Base-by-base conservation (phyloP, 2,797 vertebrate genomes). In the Ctenochaetus hawaiiensis region DNA sequence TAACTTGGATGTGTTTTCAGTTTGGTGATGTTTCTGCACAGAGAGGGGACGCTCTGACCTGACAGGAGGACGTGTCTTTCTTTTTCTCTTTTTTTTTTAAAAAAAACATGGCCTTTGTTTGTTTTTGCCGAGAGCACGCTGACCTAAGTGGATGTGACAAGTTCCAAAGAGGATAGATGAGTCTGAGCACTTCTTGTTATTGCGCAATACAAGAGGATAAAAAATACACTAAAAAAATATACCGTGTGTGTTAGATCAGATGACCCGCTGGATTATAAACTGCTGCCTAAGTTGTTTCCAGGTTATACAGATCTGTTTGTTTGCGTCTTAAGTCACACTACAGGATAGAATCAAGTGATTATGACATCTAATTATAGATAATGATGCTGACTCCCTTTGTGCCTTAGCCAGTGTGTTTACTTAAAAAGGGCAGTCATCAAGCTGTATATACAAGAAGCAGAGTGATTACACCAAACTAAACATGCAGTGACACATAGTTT, bases 71-170 rank as follows among this genome's bases (percentile, higher is more conserved):
- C 49, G 0, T 47, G 20, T 64, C 6, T 68, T 72, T 41, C 44
- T 71, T 1, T 52, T 45, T 66, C 3, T 20, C 18, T 77, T n/a
- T 77, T 77, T 23, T 70, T 58, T 41, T 47, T 45, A 5, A 78
- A 71, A 47, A 80, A 83, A 54, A 74, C 69, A 17, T 53, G 41
- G 11, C 20, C 51, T 77, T 49, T 73, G 30, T 67, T 80, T 71
- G 0, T 76, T 75, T 87, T 85, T 83, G 60, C 67, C 41, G 37
- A 84, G 54, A 82, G 26, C 49, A 12, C 30, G 43, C 8, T 62
- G 44, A 75, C 66, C 23, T 44, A 72, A 85, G 67, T 23, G 68
- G 59, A 84, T 67, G 47, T 77, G 82, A 87, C 80, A 84, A 68
- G 75, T 73, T 78, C 64, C 26, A 75, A 72, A 80, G 66, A 77